phyloP scores from a whole-genome alignment of 2,113 vertebrate species.

The Alouatta palliata region DNA sequence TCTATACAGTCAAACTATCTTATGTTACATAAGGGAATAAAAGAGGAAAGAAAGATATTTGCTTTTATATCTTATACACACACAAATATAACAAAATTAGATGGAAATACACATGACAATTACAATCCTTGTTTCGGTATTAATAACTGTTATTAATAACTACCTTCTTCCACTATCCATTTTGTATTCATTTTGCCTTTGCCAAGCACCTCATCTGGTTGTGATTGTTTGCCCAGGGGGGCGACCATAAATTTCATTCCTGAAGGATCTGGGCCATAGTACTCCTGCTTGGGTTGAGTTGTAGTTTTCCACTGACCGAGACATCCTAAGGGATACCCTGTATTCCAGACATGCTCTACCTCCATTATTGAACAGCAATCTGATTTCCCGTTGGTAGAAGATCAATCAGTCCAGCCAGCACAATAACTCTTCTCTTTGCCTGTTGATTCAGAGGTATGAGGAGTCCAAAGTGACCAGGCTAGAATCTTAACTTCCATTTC shows the following conservation, averaged over 20 bases:
- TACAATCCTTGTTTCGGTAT: not conserved
- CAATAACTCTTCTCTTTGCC: not conserved
- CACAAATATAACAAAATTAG: not conserved
- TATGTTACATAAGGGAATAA: not conserved
- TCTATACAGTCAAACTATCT: not conserved
- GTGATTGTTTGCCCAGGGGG: not conserved
- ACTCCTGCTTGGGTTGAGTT: not conserved
- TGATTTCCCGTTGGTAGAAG: not conserved
- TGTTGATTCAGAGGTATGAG: not conserved
- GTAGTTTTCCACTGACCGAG: not conserved
- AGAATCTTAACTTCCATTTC: not conserved
- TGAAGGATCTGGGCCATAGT: not conserved
- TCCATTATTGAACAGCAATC: not conserved
- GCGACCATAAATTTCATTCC: not conserved
- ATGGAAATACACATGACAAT: not conserved
- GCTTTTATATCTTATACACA: not conserved
- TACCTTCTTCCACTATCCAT: not conserved
- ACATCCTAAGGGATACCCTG: not conserved
- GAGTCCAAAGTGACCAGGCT: not conserved
- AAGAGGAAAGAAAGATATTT: not conserved
- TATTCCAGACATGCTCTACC: not conserved
- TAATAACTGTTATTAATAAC: not conserved
- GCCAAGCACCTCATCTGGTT: not conserved
- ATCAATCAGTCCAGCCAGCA: not conserved
- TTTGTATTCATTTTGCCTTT: not conserved